Evolutionary conservation across 2,888 invertebrate genomes (phyloP).

Genomic region (Temnothorax rugatulus): DNA sequence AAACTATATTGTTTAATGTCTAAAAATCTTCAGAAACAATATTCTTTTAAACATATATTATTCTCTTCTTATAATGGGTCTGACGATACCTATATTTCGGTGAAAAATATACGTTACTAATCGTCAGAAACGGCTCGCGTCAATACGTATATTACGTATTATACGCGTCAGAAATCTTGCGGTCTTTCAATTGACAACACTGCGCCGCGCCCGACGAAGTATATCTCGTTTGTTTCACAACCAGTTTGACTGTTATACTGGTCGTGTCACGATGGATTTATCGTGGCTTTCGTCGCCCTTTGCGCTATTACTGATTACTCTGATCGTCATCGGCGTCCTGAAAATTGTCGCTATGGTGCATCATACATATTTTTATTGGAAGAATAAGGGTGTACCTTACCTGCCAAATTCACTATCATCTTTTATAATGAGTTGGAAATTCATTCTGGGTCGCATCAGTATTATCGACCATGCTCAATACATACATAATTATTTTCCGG

Average conservation of each 20-base stretch:
- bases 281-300: neutral
- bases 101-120: too few species aligned
- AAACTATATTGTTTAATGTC: too few species aligned
- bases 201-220: neutral
- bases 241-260: neutral
- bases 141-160: too few species aligned
- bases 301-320: neutral
- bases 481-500: neutral
- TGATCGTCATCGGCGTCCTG: neutral
- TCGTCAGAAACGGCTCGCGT: too few species aligned
- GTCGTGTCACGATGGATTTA: neutral
- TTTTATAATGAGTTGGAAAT: neutral
- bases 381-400: conserved; percentile 66
- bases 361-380: conserved; percentile 72
- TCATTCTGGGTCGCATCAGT: neutral
- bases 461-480: neutral
- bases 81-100: too few species aligned
- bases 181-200: too few species aligned
- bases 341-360: neutral
- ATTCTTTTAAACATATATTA: too few species aligned
- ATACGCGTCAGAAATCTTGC: too few species aligned
- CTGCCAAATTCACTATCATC: neutral
- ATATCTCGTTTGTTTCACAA: neutral
- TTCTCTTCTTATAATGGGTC: too few species aligned
- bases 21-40: too few species aligned